Conservation (phyloP, 2,888 invertebrate species). For the Troides oblongomaculatus region DNA sequence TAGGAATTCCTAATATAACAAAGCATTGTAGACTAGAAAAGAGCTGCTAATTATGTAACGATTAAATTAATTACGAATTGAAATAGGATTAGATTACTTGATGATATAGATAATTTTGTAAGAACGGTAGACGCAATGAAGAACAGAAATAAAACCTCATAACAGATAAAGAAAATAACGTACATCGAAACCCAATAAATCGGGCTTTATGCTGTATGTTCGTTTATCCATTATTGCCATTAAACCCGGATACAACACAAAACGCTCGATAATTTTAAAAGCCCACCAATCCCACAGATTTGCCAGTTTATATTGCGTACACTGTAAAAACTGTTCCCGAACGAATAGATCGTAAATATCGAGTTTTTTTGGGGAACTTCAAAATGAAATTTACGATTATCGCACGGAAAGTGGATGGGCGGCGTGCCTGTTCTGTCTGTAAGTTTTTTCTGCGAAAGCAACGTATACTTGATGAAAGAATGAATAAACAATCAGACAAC, state of each 20-base stretch:
- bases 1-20: no score
- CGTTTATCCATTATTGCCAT: conserved; percentile 24
- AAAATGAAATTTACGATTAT: conserved; percentile 22
- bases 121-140: no score
- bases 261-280: conserved; percentile 18
- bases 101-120: no score
- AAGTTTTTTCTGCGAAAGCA: neutral
- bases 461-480: conserved; percentile 5
- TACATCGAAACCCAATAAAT: conserved; percentile 37
- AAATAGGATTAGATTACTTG: no score
- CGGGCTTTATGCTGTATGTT: conserved; percentile 11
- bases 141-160: no score
- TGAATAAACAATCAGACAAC: conserved; percentile 2
- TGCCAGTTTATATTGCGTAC: conserved; percentile 22
- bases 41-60: no score
- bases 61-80: no score
- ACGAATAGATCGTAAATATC: conserved; percentile 61
- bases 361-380: conserved; percentile 45
- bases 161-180: conserved; percentile 43
- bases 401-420: conserved; percentile 13
- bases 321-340: conserved; percentile 18
- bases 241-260: conserved; percentile 17
- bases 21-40: no score
- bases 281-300: conserved; percentile 21
- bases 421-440: conserved; percentile 6